These are phyloP conservation scores for Drosophila mettleri DNA, from an alignment of 2,888 invertebrate species.

Conservation along the genomic window DNA sequence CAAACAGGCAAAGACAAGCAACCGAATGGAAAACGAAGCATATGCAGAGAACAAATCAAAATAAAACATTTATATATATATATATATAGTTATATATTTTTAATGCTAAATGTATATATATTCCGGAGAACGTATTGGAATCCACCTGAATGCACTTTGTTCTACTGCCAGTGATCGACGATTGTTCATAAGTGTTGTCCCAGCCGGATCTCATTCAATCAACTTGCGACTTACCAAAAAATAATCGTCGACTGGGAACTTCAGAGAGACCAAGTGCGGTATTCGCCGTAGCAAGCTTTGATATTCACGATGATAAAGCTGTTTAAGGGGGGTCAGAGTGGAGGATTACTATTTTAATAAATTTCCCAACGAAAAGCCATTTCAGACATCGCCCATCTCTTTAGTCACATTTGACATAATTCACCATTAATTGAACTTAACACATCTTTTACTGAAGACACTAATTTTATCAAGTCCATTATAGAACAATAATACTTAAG, in stretches of 20 bases:
- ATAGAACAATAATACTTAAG: background rate
- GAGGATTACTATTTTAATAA: constrained; percentile 34
- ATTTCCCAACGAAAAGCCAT: background rate
- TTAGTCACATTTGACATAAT: too few species aligned
- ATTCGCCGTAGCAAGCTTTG: background rate
- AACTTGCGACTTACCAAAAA: constrained; percentile 6
- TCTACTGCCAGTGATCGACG: constrained; percentile 20
- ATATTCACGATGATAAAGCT: constrained; percentile 5
- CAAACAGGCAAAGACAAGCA: background rate
- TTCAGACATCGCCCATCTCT: background rate
- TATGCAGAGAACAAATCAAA: constrained; percentile 16
- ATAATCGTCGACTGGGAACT: constrained; percentile 59
- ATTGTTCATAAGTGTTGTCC: constrained; percentile 45
- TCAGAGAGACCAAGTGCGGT: background rate
- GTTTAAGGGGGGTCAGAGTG: background rate
- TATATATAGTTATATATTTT: background rate
- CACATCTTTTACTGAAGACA: too few species aligned
- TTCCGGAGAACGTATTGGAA: background rate
- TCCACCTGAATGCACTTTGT: background rate
- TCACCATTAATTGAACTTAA: background rate
- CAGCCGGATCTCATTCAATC: constrained; percentile 69
- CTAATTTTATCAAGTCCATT: too few species aligned
- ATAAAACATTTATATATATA: background rate
- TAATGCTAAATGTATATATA: background rate
- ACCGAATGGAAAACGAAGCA: constrained; percentile 16